phyloP scores from a whole-genome alignment of 2,888 invertebrate genomes.

The Ecliptopera silaceata region DNA sequence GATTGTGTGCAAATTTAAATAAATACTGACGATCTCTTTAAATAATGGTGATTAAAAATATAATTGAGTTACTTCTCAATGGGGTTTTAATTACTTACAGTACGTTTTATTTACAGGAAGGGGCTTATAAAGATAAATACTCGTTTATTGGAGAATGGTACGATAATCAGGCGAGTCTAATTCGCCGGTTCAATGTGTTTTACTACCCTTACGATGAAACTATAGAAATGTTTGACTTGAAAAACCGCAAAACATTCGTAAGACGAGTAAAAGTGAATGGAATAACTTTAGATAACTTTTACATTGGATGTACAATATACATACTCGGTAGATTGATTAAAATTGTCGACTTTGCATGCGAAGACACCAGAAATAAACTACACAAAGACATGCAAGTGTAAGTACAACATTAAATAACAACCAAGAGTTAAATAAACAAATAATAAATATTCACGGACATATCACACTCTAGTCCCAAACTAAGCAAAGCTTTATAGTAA shows the following conservation, averaged over 20 bases:
- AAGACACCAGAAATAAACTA: conserved; percentile 85
- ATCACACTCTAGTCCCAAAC: no score
- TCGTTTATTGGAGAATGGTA: conserved; percentile 93
- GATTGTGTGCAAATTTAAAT: no score
- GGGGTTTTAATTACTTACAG: background rate
- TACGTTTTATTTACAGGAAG: conserved; percentile 59
- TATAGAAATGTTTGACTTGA: conserved; percentile 90
- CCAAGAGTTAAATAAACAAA: no score
- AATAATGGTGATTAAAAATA: no score
- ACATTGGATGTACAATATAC: conserved; percentile 87
- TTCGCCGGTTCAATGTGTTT: conserved; percentile 89
- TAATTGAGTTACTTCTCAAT: no score
- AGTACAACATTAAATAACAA: conserved; percentile 38
- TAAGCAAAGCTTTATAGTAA: no score
- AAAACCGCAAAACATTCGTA: conserved; percentile 85
- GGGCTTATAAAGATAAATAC: conserved; percentile 79
- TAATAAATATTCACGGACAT: no score
- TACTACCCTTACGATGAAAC: conserved; percentile 90
- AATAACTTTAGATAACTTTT: conserved; percentile 86
- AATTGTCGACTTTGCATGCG: conserved; percentile 89
- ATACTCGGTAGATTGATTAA: conserved; percentile 89
- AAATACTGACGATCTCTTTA: no score
- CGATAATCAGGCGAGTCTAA: conserved; percentile 89
- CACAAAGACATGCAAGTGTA: conserved; percentile 86
- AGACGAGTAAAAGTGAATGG: conserved; percentile 87